A percentile compares a stretch with the other conserved stretches of the same genome.
Evolutionary conservation across 2,888 invertebrate genomes (phyloP).

Genomic region (Eilema depressum): DNA sequence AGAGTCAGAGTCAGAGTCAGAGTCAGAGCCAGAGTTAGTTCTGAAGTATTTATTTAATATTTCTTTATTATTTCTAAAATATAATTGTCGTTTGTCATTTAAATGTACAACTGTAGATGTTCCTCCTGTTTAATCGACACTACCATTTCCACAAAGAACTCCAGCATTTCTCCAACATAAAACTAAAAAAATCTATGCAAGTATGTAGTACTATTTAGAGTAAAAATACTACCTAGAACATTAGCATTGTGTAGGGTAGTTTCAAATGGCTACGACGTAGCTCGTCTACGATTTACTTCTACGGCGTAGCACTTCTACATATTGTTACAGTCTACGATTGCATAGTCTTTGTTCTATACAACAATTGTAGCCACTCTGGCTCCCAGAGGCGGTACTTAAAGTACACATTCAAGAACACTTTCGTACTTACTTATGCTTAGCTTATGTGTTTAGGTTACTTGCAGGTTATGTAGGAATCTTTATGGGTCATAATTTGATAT

Average conservation of each 20-base stretch:
- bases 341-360: constrained; percentile 30
- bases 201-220: neutral
- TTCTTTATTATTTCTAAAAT: too few relatives aligned
- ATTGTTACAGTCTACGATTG: constrained; percentile 14
- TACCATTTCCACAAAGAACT: neutral
- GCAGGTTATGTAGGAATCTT: neutral
- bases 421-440: constrained; percentile 39
- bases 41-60: too few relatives aligned
- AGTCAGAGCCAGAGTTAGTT: too few relatives aligned
- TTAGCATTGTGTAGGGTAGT: neutral
- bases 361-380: constrained; percentile 17
- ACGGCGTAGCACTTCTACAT: constrained; percentile 20
- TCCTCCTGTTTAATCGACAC: neutral
- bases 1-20: too few relatives aligned
- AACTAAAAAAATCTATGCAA: neutral
- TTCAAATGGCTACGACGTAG: constrained; percentile 17
- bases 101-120: neutral
- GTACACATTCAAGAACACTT: constrained; percentile 36
- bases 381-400: constrained; percentile 30
- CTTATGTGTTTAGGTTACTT: constrained; percentile 22
- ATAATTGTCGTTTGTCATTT: too few relatives aligned
- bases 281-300: neutral
- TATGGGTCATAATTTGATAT: neutral
- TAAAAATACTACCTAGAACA: neutral
- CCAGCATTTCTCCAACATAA: neutral